Evolutionary conservation across 2,797 vertebrate species (phyloP), one percentile per base, ranked within the genome.

Genomic region (Micropoecilia bifurca): DNA sequence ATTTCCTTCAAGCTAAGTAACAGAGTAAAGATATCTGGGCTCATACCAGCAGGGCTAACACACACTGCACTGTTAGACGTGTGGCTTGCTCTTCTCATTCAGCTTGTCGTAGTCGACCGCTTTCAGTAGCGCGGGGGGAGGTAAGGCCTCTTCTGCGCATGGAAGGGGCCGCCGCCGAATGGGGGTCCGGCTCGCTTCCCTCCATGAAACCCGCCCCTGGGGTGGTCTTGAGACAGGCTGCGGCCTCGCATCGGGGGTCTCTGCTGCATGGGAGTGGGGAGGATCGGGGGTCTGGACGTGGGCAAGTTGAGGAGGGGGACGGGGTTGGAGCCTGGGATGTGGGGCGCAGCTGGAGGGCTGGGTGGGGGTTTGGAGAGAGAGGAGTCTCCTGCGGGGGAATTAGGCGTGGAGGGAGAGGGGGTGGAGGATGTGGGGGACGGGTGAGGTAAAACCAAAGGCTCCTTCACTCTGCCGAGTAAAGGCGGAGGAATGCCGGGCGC

Each of bases 71-170:
- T 84, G 75, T 84, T 86, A 79, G 86, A 83, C 33, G 85, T 83
- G 86, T 78, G 75, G 80, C 84, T 87, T 88, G 80, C 59, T 74
- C 89, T 89, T 90, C 85, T 93, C 88, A 71, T 82, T 89, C 87
- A 82, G 89, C 90, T 82, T 78, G 85, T 88, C 82, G 71, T 13
- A 79, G 89, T 73, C 1, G 88, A 87, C 86, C 87, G 81, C 88
- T 89, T 33, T 98, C 97, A 99, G 96, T 99, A 99, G 94, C 97
- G 97, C 55, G 97, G 98, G 80, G 97, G 98, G 30, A 97, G 95
- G 92, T 97, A 99, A 45, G 98, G 98, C 93, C 98, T 97, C 94
- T 99, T 99, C 22, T 97, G 96, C 74, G 95, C 89, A 47, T 97
- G 97, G 92, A 98, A 97, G 3, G 96, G 96, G 57, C 95, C 89